Conservation (phyloP, 2,888 invertebrate species). For the Conus canariensis region DNA sequence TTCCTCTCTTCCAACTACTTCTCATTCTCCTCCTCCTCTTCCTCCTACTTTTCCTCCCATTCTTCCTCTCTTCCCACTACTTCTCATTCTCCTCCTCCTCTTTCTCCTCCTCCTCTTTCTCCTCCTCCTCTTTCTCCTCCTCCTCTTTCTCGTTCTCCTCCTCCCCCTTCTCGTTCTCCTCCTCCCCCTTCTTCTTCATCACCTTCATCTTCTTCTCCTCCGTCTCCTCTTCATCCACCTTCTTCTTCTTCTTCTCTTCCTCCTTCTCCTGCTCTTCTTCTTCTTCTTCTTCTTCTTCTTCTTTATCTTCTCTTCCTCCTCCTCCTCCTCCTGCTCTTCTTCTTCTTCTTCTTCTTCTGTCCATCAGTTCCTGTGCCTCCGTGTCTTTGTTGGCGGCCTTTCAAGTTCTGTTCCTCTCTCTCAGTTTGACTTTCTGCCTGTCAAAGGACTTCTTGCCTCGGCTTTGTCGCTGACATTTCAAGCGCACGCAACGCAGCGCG, state of each 20-base stretch:
- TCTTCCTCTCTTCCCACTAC: neutral
- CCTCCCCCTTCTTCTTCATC: neutral
- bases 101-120: neutral
- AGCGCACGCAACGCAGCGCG: no score
- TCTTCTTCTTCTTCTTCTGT: neutral
- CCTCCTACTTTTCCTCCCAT: neutral
- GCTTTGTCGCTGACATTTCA: no score
- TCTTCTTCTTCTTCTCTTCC: neutral
- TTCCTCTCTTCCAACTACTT: neutral
- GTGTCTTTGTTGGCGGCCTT: no score
- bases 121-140: neutral
- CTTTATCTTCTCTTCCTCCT: neutral
- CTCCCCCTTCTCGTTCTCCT: neutral
- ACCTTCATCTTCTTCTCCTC: neutral
- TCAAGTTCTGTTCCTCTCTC: neutral
- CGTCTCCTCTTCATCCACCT: neutral
- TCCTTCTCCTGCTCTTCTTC: neutral
- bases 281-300: neutral
- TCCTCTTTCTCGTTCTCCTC: neutral
- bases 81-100: neutral
- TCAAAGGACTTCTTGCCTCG: no score
- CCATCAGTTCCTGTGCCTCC: no score
- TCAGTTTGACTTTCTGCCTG: no score
- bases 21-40: neutral
- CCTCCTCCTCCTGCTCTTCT: neutral